Percentiles rank a stretch among this genome's conserved stretches.
Conservation (phyloP, 2,797 vertebrate genomes). For the Simalia tracyae region DNA sequence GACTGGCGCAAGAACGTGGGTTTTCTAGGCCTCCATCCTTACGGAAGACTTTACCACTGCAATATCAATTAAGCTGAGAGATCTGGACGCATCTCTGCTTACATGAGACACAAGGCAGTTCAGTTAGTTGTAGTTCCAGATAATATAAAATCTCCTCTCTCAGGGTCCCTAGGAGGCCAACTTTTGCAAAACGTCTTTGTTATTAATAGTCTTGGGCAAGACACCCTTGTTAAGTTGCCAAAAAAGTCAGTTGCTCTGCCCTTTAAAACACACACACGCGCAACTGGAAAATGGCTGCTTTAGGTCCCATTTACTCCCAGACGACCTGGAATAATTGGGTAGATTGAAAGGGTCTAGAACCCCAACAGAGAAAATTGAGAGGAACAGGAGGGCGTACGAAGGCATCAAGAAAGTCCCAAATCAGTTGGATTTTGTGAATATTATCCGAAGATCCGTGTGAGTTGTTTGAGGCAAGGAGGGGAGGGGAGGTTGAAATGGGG, state of each 20-base stretch:
- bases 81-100: not conserved
- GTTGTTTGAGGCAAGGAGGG: not conserved
- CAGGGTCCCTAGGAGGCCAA: not conserved
- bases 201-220: not conserved
- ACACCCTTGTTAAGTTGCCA: not conserved
- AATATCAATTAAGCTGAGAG: not conserved
- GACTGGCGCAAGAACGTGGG: not conserved
- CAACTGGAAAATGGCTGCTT: not conserved
- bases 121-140: not conserved
- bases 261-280: not conserved
- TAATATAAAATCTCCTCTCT: not conserved
- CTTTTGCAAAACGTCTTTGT: not conserved
- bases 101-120: not conserved
- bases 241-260: not conserved
- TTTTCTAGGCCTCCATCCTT: not conserved
- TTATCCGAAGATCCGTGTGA: not conserved
- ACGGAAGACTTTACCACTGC: not conserved
- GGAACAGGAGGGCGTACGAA: accelerated
- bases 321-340: not conserved
- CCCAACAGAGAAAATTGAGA: not conserved
- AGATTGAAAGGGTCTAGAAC: not conserved
- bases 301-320: not conserved
- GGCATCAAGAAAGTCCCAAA: not conserved
- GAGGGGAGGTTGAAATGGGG: too few relatives aligned
- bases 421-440: not conserved